Evolutionary conservation across 1,140 invertebrate species (phyloP), one percentile per base, ranked within the genome.

Genomic region (Aphelenchoides besseyi): DNA sequence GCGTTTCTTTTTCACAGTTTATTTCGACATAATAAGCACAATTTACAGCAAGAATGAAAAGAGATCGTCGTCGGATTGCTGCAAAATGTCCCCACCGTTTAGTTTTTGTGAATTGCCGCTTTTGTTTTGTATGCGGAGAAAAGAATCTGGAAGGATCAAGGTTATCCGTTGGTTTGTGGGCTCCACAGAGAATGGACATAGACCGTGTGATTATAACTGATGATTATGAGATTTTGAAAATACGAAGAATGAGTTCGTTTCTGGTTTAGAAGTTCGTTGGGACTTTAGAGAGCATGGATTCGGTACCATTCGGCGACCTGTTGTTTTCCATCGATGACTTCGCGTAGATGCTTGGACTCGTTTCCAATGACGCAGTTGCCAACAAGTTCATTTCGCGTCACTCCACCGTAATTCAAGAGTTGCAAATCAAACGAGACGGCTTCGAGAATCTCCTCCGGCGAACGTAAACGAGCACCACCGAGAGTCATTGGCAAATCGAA

Each of bases 401-500:
- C 76, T 30, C 74, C 76, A 61, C 77, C 78, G 30, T 78, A 69
- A 62, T 78, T 78, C 32, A 79, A 64, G 3, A 78, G 48, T 26
- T 75, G 55, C 8, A 78, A 36, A 36, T 78, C 48, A 33, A 77
- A 80, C 8, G 68, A 67, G 26, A 79, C n/a, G n/a, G 26, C 30
- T 12, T 59, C 37, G 29, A 74, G 69, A n/a, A 68, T 68, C 28
- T 68, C 16, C 16, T 57, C 53, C 1, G 1, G 16, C 2, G 69
- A 70, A 18, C 23, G 37, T 29, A 23, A 70, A 33, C 68, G 69
- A 52, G 8, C 12, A 1, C 67, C 67, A 30, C n/a, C 67, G 2
- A 12, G 12, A 41, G 23, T 54, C 48, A 72, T 72, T 63, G 88
- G 88, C 16, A 89, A 85, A 69, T 89, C 89, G 76, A 89, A 89